A percentile compares a stretch with the other conserved stretches of the same genome.
Conservation (phyloP, 2,888 invertebrate genomes). For the Leptinotarsa juncta region DNA sequence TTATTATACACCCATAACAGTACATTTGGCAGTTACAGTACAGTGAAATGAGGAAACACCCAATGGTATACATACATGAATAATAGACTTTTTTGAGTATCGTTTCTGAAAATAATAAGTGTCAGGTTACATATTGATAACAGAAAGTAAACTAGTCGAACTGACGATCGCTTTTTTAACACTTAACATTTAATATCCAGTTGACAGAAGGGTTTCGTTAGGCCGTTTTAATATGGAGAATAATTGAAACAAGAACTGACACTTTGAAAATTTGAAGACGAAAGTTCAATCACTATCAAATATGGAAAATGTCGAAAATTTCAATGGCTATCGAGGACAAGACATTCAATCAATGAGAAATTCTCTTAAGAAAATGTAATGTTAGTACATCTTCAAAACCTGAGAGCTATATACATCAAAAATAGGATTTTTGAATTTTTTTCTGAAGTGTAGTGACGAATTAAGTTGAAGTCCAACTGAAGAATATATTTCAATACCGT, state of each 20-base stretch:
- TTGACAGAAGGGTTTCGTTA: slow-evolving; percentile 7
- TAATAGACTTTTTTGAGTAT: slow-evolving; percentile 30
- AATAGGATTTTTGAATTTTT: background rate
- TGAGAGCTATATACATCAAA: background rate
- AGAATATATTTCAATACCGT: no score
- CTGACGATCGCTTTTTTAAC: slow-evolving; percentile 54
- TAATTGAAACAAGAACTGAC: slow-evolving; percentile 10
- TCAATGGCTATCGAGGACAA: background rate
- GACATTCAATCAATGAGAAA: no score
- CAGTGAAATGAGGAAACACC: slow-evolving; percentile 2
- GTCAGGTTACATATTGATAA: slow-evolving; percentile 63
- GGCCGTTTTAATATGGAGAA: slow-evolving; percentile 1
- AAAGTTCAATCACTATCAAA: background rate
- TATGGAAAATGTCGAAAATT: background rate
- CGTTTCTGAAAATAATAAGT: slow-evolving; percentile 52
- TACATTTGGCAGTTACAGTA: slow-evolving; percentile 13
- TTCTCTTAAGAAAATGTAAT: no score
- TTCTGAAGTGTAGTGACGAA: no score
- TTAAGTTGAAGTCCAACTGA: no score
- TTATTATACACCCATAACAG: slow-evolving; percentile 4
- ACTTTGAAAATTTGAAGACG: background rate
- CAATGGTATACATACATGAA: slow-evolving; percentile 19
- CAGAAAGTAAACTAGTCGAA: slow-evolving; percentile 56
- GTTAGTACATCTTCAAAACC: no score
- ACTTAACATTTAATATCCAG: slow-evolving; percentile 27